Evolutionary conservation across 2,113 vertebrate species (phyloP).

Genomic region (Misgurnus anguillicaudatus): DNA sequence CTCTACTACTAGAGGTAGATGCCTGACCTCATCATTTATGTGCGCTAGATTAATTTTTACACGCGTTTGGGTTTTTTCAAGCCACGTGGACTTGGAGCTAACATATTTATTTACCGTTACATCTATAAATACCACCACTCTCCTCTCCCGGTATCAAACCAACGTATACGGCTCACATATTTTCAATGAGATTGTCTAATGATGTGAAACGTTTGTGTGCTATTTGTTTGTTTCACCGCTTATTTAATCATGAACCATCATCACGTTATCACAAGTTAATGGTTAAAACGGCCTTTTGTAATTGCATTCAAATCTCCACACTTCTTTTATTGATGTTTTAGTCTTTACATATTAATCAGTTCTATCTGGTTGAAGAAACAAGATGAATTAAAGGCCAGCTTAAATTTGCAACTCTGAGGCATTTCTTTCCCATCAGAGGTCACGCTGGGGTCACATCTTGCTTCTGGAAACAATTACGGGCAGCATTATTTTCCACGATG

Average conservation of each 20-base stretch:
- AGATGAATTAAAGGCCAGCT: slow-evolving; percentile 36
- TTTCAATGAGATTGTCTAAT: slow-evolving; percentile 56
- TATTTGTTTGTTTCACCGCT: slow-evolving; percentile 51
- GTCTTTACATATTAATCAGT: slow-evolving; percentile 46
- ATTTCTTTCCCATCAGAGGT: slow-evolving; percentile 31
- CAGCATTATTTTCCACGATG: slow-evolving; percentile 41
- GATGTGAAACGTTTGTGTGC: slow-evolving; percentile 36
- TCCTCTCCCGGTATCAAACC: slow-evolving; percentile 31
- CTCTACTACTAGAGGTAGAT: not conserved
- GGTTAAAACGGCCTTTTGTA: slow-evolving; percentile 49
- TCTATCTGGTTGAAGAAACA: slow-evolving; percentile 37
- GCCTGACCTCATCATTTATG: not conserved
- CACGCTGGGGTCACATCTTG: slow-evolving; percentile 33
- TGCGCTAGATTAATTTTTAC: not conserved
- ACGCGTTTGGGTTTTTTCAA: slow-evolving; percentile 15
- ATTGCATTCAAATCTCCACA: slow-evolving; percentile 38
- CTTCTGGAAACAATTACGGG: slow-evolving; percentile 59
- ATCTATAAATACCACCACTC: slow-evolving; percentile 39
- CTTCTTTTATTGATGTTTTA: slow-evolving; percentile 49
- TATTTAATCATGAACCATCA: slow-evolving; percentile 56
- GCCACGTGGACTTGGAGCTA: slow-evolving; percentile 24
- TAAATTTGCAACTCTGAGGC: slow-evolving; percentile 17
- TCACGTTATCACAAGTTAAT: slow-evolving; percentile 50
- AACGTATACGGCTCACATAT: slow-evolving; percentile 42
- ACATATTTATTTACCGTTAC: slow-evolving; percentile 47